These are phyloP conservation scores for Pseudomyrmex sp. DNA, from an alignment of 1,140 invertebrate genomes.

Conservation along the genomic window DNA sequence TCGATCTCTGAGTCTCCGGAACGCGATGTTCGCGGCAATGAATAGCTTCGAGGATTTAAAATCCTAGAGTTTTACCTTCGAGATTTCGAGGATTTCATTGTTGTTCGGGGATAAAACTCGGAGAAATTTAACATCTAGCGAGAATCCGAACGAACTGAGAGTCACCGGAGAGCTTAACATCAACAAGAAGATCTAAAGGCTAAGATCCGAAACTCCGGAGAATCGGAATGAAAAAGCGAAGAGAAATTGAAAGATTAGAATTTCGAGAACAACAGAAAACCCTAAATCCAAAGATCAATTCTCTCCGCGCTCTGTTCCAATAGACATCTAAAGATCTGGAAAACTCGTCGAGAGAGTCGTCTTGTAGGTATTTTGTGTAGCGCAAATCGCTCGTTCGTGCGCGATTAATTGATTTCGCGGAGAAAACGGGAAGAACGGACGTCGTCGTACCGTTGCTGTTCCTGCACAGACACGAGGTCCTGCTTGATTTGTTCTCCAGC, in stretches of 20 bases:
- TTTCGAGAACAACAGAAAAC: too few species aligned
- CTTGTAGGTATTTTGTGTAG: background rate
- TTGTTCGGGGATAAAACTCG: too few species aligned
- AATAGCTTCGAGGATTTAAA: background rate
- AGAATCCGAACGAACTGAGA: too few species aligned
- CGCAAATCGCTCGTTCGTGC: slow-evolving; percentile 1
- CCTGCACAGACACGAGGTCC: slow-evolving; percentile 81
- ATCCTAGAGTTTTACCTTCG: background rate
- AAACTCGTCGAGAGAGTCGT: background rate
- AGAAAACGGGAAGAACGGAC: slow-evolving; percentile 9
- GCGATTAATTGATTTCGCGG: background rate
- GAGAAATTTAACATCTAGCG: too few species aligned
- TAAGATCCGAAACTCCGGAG: too few species aligned
- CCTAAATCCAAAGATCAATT: too few species aligned
- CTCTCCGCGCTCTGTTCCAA: too few species aligned
- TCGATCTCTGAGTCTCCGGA: background rate
- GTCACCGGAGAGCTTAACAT: too few species aligned
- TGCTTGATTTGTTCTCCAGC: slow-evolving; percentile 81
- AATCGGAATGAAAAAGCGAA: too few species aligned
- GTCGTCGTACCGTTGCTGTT: slow-evolving; percentile 79
- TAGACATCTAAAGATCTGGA: too few species aligned
- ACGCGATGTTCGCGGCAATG: background rate
- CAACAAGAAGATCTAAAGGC: too few species aligned
- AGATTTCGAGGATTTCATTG: background rate
- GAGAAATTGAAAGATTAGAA: too few species aligned